Conservation (phyloP, 2,888 invertebrate species). For the Anaspis maculata region DNA sequence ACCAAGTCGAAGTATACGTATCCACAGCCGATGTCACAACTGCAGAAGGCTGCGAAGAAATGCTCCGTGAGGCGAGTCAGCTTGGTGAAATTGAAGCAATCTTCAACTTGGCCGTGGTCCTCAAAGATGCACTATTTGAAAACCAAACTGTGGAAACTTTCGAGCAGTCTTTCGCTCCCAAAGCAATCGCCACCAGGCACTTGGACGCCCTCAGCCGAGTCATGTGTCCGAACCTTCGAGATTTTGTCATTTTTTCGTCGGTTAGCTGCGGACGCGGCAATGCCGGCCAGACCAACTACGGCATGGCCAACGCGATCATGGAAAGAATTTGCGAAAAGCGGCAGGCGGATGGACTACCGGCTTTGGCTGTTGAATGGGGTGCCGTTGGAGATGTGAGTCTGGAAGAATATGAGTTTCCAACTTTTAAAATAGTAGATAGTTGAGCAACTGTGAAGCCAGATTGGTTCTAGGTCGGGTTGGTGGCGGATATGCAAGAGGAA, state of each 20-base stretch:
- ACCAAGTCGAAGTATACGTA: slow-evolving; percentile 58
- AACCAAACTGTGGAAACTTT: slow-evolving; percentile 67
- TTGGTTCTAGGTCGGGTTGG: slow-evolving; percentile 49
- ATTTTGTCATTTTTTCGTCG: slow-evolving; percentile 88
- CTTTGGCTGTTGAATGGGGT: slow-evolving; percentile 85
- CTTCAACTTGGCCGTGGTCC: slow-evolving; percentile 78
- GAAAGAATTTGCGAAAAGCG: slow-evolving; percentile 77
- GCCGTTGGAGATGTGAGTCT: slow-evolving; percentile 77
- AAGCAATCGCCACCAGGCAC: slow-evolving; percentile 68
- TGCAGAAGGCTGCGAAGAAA: slow-evolving; percentile 54
- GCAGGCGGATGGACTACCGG: slow-evolving; percentile 61
- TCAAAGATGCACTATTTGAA: slow-evolving; percentile 65
- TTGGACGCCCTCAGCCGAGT: slow-evolving; percentile 60
- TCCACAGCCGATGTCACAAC: slow-evolving; percentile 64
- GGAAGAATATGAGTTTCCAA: slow-evolving; percentile 37
- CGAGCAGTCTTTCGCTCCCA: slow-evolving; percentile 59
- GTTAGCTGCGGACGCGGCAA: slow-evolving; percentile 88
- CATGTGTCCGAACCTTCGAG: slow-evolving; percentile 37
- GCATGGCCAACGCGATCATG: slow-evolving; percentile 81
- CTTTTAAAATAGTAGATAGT: not conserved
- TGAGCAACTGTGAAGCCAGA: not conserved
- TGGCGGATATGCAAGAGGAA: slow-evolving; percentile 50
- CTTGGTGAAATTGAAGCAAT: slow-evolving; percentile 71
- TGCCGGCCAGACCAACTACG: slow-evolving; percentile 86
- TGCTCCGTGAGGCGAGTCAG: slow-evolving; percentile 54